Percentiles rank a stretch among this genome's conserved stretches.
Evolutionary conservation across 92 coral and sea anemone genomes (phyloP).

Genomic region (Phenganax subtilis): DNA sequence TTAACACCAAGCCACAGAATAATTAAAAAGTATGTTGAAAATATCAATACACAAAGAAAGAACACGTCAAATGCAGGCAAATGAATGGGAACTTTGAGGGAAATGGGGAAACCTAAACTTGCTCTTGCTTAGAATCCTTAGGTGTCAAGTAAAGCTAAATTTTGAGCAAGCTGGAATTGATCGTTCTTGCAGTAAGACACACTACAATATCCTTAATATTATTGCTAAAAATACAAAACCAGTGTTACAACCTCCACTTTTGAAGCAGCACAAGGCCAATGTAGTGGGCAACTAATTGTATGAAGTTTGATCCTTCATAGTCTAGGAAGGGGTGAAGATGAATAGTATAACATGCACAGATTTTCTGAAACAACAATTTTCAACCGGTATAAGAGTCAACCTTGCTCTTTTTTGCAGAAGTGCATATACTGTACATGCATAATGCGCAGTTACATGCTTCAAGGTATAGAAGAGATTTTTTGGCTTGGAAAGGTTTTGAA

Average conservation of each 20-base stretch:
- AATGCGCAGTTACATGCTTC: not conserved
- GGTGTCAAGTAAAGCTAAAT: not conserved
- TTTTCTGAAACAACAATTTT: not conserved
- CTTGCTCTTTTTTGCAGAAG: not conserved
- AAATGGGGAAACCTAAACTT: no score
- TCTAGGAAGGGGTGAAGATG: not conserved
- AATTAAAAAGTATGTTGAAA: not conserved
- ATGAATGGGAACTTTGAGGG: not conserved
- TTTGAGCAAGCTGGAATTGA: not conserved
- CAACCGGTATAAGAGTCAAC: not conserved
- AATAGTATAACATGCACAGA: not conserved
- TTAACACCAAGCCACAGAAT: not conserved
- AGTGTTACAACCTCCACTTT: not conserved
- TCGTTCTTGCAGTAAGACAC: not conserved
- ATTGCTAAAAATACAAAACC: not conserved
- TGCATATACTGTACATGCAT: no score
- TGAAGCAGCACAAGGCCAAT: not conserved
- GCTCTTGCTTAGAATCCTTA: not conserved
- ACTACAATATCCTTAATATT: not conserved
- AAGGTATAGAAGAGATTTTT: not conserved
- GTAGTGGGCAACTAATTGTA: not conserved
- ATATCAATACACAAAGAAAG: not conserved
- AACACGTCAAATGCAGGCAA: not conserved
- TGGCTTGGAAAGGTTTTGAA: not conserved
- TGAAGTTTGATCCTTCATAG: not conserved